Evolutionary conservation across 2,888 invertebrate species (phyloP), one percentile per base, ranked within the genome.

Genomic region (Caenorhabditis afra): DNA sequence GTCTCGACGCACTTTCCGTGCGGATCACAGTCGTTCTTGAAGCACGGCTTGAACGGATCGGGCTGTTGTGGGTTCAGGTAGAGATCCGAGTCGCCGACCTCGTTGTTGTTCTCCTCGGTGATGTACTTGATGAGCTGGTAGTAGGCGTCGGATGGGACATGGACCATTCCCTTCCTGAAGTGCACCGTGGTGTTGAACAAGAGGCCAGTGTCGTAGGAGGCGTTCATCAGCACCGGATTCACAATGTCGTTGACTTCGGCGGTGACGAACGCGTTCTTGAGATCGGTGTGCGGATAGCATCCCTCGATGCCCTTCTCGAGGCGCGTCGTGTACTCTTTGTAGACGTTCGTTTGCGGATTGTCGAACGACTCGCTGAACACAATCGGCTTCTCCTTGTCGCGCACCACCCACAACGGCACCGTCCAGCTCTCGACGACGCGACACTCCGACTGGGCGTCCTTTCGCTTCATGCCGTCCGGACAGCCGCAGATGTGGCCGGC

Each of bases 41-140:
- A 90, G 79, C 90, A 90, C 14, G 89, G 85, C 35, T 86, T 87
- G 86, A 87, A 90, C 29, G 90, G 90, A 80, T 88, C 85, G 45
- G 85, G 84, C 64, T 90, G 90, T 44, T 83, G 85, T 16, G 87
- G 87, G 53, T 87, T 88, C 52, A 90, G 81, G 80, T 84, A 90
- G 47, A 90, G 80, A 20, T 87, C 87, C 29, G 87, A 87, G 39
- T 86, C 82, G 20, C 90, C 90, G n/a, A 90, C 79, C 74, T 90
- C 86, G 65, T 88, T 86, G 74, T 86, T 84, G 76, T 89, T 89
- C 53, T 82, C 79, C 39, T 87, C 83, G 57, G 83, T 78, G 75
- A 88, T 86, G 79, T 88, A 87, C 18, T 84, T 82, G 62, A 89
- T 77, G 37, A 89, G 83, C 52, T 82, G 80, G 57, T 86, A 85